Evolutionary conservation across 2,888 invertebrate genomes (phyloP).

Genomic region (Oxystoma pomonae): DNA sequence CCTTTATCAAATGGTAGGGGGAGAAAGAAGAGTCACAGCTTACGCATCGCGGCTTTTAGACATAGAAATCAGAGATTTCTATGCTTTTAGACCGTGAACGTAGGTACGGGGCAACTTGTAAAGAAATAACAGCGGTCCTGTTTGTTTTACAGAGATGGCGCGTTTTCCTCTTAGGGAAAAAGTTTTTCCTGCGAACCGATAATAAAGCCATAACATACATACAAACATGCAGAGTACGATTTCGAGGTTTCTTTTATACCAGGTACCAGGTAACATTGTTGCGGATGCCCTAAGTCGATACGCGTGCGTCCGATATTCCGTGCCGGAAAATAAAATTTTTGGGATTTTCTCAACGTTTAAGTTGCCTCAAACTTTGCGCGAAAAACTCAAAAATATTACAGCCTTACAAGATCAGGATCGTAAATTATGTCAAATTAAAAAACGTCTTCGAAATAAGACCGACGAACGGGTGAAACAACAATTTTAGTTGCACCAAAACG

Average conservation of each 20-base stretch:
- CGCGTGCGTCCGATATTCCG: slow-evolving; percentile 7
- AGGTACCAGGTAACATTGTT: neutral
- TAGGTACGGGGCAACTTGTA: neutral
- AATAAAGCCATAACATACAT: neutral
- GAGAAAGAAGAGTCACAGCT: neutral
- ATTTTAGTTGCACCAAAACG: slow-evolving; percentile 3
- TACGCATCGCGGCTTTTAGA: slow-evolving; percentile 3
- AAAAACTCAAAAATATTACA: neutral
- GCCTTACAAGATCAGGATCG: neutral
- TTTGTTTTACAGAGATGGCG: neutral
- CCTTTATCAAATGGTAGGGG: neutral
- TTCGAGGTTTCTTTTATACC: neutral
- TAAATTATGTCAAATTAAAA: neutral
- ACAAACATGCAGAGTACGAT: neutral
- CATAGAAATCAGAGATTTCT: no score
- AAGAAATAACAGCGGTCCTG: neutral
- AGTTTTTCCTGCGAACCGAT: neutral
- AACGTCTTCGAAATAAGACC: neutral
- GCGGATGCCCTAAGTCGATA: slow-evolving; percentile 8
- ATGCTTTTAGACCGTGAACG: slow-evolving; percentile 1
- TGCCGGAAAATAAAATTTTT: slow-evolving; percentile 2
- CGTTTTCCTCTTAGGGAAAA: neutral
- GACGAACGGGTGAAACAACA: neutral
- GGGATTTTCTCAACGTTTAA: neutral
- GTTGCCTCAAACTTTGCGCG: neutral